Conservation (phyloP, 2,797 vertebrate species). For the Pangasius djambal region DNA sequence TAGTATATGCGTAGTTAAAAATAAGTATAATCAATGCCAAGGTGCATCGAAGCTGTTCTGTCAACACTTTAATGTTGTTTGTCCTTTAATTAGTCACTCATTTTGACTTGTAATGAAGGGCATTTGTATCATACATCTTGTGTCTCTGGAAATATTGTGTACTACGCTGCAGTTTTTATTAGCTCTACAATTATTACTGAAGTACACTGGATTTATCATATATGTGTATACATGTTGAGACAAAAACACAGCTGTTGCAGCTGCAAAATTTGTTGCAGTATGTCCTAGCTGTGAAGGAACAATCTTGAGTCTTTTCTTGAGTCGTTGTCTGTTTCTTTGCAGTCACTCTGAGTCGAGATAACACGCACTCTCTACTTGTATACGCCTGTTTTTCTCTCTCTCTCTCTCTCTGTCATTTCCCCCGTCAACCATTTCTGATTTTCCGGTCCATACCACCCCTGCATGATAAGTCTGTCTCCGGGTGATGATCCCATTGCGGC, state of each 20-base stretch:
- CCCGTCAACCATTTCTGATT: constrained; percentile 18
- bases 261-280: not conserved
- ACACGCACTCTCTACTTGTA: not conserved
- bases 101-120: not conserved
- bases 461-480: constrained; percentile 31
- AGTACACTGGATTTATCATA: not conserved
- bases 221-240: not conserved
- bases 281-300: not conserved
- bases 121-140: not conserved
- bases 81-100: not conserved
- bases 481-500: constrained; percentile 36
- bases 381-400: not conserved
- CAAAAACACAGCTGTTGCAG: too few relatives aligned
- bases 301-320: not conserved
- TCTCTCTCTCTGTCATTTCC: not conserved
- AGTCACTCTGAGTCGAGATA: not conserved
- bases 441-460: constrained; percentile 4
- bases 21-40: not conserved
- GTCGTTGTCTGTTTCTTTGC: not conserved
- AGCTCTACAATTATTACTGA: not conserved
- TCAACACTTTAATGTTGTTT: not conserved
- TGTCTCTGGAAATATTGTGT: not conserved
- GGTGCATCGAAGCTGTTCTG: not conserved
- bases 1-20: not conserved
- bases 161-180: not conserved